These are phyloP conservation scores for Heliconius hewitsoni DNA, from an alignment of 1,140 invertebrate species.

Conservation along the genomic window DNA sequence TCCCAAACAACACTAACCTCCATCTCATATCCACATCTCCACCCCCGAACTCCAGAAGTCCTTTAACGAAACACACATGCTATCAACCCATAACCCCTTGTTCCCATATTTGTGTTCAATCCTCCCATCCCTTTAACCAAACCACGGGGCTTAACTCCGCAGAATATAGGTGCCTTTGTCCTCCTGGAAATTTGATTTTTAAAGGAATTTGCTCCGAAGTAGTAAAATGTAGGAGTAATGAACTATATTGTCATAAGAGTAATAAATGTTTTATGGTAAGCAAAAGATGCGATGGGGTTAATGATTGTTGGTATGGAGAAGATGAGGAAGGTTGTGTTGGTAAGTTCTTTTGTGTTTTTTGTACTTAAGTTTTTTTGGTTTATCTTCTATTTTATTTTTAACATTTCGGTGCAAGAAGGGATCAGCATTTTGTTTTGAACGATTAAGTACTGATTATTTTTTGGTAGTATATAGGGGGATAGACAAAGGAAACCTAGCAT, in stretches of 20 bases:
- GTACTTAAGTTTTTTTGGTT: neutral
- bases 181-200: constrained; percentile 80
- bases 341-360: constrained; percentile 41
- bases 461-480: too few relatives aligned
- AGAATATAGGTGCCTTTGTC: constrained; percentile 83
- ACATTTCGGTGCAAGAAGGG: neutral
- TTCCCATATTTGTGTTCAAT: constrained; percentile 86
- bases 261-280: constrained; percentile 84
- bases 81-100: constrained; percentile 87
- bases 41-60: constrained; percentile 46
- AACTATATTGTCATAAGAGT: constrained; percentile 83
- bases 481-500: too few relatives aligned
- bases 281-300: constrained; percentile 86
- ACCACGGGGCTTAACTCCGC: neutral
- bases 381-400: too few relatives aligned
- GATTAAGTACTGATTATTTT: too few relatives aligned
- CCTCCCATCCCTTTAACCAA: constrained; percentile 59
- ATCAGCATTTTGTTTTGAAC: too few relatives aligned
- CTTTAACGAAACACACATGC: constrained; percentile 82
- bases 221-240: constrained; percentile 72
- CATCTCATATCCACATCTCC: constrained; percentile 54
- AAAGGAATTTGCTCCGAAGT: constrained; percentile 80
- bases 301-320: constrained; percentile 85
- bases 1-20: constrained; percentile 58
- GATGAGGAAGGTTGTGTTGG: constrained; percentile 85